Evolutionary conservation across 2,113 vertebrate genomes (phyloP).

Genomic region (Elephantulus edwardii): DNA sequence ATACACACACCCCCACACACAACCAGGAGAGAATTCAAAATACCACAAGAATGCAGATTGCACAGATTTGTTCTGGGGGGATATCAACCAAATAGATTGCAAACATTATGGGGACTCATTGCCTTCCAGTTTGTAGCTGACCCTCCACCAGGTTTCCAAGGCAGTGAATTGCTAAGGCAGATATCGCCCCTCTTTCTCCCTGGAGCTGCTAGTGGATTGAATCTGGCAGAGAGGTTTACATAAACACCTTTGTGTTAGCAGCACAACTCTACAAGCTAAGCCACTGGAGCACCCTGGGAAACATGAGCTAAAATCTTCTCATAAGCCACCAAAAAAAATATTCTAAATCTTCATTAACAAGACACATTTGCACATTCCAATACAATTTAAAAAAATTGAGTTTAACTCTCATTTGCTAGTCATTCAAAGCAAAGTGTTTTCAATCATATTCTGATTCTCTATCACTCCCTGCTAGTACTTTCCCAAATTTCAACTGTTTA

Average conservation of each 20-base stretch:
- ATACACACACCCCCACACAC: too few relatives aligned
- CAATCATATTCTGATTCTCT: neutral
- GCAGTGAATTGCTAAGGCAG: too few relatives aligned
- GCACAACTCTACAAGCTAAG: too few relatives aligned
- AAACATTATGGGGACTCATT: too few relatives aligned
- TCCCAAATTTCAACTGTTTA: slow-evolving; percentile 21
- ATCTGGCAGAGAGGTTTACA: too few relatives aligned
- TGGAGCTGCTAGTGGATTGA: too few relatives aligned
- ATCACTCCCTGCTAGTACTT: neutral
- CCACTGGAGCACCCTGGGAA: too few relatives aligned
- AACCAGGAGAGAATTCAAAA: slow-evolving; percentile 31
- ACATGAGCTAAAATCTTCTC: slow-evolving; percentile 22
- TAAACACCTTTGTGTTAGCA: too few relatives aligned
- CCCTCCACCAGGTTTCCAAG: too few relatives aligned
- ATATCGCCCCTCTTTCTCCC: too few relatives aligned
- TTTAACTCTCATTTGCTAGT: slow-evolving; percentile 24
- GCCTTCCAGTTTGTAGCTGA: too few relatives aligned
- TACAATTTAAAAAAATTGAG: neutral
- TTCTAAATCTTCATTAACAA: slow-evolving; percentile 11
- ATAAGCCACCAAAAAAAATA: slow-evolving; percentile 11
- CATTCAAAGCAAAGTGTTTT: neutral
- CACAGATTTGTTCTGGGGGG: neutral
- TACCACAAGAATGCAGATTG: neutral
- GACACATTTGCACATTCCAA: neutral
- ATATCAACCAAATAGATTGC: neutral